A percentile compares a stretch with the other conserved stretches of the same genome.
Conservation (phyloP, 2,113 vertebrate species). For the Strix uralensis region DNA sequence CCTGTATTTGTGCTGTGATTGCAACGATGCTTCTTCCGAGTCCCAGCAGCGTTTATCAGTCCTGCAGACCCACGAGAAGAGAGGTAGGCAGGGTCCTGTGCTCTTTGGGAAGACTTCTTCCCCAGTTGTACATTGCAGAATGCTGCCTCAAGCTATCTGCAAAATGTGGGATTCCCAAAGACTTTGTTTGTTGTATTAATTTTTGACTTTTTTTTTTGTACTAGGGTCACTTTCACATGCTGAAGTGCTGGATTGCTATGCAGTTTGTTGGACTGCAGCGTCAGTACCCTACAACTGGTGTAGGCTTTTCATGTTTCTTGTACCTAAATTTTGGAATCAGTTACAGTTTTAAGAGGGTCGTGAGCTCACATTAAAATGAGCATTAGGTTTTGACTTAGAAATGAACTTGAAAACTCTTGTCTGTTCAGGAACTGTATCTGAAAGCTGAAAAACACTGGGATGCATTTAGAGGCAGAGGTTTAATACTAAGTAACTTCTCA, state of each 20-base stretch:
- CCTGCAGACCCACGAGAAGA: neutral
- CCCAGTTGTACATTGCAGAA: neutral
- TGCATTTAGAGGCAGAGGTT: neutral
- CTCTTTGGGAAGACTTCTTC: neutral
- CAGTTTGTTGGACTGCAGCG: neutral
- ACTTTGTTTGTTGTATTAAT: neutral
- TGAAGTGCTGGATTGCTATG: neutral
- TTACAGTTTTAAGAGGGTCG: neutral
- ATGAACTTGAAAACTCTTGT: neutral
- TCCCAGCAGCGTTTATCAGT: neutral
- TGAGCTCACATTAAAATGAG: neutral
- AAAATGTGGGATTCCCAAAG: neutral
- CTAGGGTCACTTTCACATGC: neutral
- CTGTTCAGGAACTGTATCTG: neutral
- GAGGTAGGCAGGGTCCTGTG: neutral
- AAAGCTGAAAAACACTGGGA: neutral
- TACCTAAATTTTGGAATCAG: neutral
- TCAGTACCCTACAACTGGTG: neutral
- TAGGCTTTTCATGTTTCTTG: neutral
- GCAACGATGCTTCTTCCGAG: neutral
- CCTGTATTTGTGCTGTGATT: neutral
- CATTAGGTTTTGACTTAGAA: neutral
- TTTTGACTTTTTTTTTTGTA: neutral
- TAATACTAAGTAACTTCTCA: neutral
- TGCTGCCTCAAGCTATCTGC: neutral